These are phyloP conservation scores for Triplophysa yarkandensis DNA, from an alignment of 2,797 vertebrate species.

Conservation along the genomic window DNA sequence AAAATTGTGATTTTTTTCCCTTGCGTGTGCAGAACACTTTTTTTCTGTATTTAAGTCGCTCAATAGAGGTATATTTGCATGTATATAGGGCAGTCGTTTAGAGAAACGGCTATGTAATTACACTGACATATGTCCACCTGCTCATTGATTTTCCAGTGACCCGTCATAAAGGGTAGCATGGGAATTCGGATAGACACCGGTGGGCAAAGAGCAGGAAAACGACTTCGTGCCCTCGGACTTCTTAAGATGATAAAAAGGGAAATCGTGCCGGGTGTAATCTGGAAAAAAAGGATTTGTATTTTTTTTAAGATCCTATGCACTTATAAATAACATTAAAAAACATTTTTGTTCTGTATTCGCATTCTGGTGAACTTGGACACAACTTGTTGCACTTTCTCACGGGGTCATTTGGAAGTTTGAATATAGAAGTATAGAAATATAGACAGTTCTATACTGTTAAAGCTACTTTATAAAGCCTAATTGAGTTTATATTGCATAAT, in stretches of 20 bases:
- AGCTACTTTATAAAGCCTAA: too few species aligned
- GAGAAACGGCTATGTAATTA: conserved; percentile 87
- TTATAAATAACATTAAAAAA: not conserved
- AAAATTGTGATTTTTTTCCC: conserved; percentile 75
- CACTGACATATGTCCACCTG: conserved; percentile 96
- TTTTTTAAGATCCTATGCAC: not conserved
- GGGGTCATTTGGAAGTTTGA: conserved; percentile 1
- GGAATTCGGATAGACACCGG: conserved; percentile 82
- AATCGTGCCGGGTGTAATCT: not conserved
- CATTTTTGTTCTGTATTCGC: not conserved
- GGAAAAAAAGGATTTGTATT: not conserved
- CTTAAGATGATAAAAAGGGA: not conserved
- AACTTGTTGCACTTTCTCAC: conserved; percentile 30
- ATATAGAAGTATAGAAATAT: too few species aligned
- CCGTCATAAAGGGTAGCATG: conserved; percentile 99
- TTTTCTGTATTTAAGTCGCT: conserved; percentile 71
- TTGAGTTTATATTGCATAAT: too few species aligned
- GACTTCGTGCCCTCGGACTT: conserved; percentile 50
- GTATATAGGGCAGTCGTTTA: conserved; percentile 73
- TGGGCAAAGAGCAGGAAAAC: conserved; percentile 35
- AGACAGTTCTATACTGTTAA: too few species aligned
- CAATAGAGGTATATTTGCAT: conserved; percentile 79
- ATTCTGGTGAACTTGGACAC: not conserved
- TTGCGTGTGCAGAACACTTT: conserved; percentile 66
- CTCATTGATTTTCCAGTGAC: conserved; percentile 98